A percentile compares a stretch with the other conserved stretches of the same genome.
phyloP scores from a whole-genome alignment of 2,113 vertebrate genomes.

The Trichechus manatus region DNA sequence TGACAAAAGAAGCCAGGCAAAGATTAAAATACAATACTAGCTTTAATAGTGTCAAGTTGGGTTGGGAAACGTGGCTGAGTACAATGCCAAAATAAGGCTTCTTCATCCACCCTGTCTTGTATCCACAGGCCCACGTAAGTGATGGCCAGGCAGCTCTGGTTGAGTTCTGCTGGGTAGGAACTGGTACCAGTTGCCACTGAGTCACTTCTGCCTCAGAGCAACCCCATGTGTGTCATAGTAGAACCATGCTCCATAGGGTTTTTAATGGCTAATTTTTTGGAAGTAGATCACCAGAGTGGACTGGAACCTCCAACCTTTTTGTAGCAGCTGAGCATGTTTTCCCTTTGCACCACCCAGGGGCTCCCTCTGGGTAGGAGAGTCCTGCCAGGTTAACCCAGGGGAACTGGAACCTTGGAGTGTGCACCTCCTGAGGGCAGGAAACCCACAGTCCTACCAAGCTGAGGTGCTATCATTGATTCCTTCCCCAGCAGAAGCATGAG shows the following conservation, averaged over 20 bases:
- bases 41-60: background rate
- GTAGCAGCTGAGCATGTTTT: background rate
- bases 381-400: background rate
- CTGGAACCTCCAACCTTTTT: background rate
- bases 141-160: fast-evolving
- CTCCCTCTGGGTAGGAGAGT: background rate
- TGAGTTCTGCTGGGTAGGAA: background rate
- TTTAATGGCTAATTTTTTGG: background rate
- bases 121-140: background rate
- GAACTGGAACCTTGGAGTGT: background rate
- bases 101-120: background rate
- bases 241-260: background rate
- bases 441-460: no score
- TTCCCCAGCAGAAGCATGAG: background rate
- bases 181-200: background rate
- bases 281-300: background rate
- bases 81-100: background rate
- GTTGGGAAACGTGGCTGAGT: background rate
- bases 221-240: background rate
- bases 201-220: background rate
- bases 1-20: background rate
- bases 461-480: background rate
- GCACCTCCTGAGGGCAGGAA: background rate
- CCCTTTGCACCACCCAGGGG: background rate
- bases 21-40: background rate